phyloP scores from a whole-genome alignment of 1,140 invertebrate genomes.

The Laupala kohalensis region DNA sequence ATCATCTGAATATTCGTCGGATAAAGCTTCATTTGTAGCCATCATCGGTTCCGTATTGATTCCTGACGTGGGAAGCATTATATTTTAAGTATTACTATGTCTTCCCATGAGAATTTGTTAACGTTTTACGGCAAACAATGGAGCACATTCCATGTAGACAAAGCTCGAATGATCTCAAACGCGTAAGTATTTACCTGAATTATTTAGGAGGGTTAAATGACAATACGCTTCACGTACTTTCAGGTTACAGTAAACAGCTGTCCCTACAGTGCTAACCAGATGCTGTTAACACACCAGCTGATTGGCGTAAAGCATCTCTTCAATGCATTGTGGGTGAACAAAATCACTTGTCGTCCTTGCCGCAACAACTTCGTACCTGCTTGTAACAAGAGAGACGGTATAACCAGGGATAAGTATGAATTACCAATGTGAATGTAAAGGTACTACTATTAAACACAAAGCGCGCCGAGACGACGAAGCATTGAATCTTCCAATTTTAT shows the following conservation, averaged over 20 bases:
- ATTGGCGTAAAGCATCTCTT: neutral
- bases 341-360: conserved; percentile 47
- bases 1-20: neutral
- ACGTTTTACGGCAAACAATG: neutral
- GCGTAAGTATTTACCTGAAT: neutral
- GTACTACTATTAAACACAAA: too few species aligned
- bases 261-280: too few species aligned
- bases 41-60: neutral
- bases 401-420: too few species aligned
- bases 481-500: too few species aligned
- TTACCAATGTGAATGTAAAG: too few species aligned
- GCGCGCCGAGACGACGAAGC: too few species aligned
- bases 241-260: too few species aligned
- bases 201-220: neutral
- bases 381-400: too few species aligned
- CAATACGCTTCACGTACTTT: neutral
- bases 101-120: neutral
- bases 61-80: neutral
- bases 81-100: neutral
- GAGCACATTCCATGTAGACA: neutral
- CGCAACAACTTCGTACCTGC: too few species aligned
- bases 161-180: too few species aligned
- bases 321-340: conserved; percentile 56
- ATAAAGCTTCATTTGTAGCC: neutral
- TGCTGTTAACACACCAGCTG: neutral